Base-by-base conservation (phyloP, 2,888 invertebrate species). In the Anthoptus insignis region DNA sequence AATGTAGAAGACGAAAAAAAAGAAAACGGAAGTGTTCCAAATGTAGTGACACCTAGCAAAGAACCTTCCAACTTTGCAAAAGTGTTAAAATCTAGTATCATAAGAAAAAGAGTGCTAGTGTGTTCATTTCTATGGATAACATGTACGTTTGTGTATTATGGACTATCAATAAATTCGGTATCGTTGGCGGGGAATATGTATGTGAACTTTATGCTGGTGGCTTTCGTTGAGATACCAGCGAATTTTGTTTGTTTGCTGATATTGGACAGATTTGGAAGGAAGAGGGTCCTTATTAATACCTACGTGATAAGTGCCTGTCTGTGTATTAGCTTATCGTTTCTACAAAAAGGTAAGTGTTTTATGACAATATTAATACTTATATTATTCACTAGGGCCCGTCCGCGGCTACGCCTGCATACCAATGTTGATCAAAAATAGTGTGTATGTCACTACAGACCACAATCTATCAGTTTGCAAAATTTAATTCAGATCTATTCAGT, bases 91-190 rank as follows among this genome's bases (percentile, higher is more conserved):
- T 95, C 95, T 1, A 89, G 88, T 65, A 92, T 94, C 54, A 92
- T 96, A 49, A 83, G 94, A 24, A 83, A 91, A 32, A 90, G 96
- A 76, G 84, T 96, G 66, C 69, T 94, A 0, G 95, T 94, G 61
- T 96, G 97, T 73, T 96, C 96, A 8, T 95, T 96, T 76, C 94
- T 97, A 76, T 97, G 97, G 97, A 95, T 97, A 7, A 96, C 97
- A 0, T 97, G 96, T 80, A 96, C 96, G 0, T 95, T 97, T 75
- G 96, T 97, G 5, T 97, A 97, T 80, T 97, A 97, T 74, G 97
- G 97, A 0, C 84, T 97, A 13, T 96, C 97, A 0, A 93, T 97
- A 63, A 97, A 97, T 81, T 96, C 97, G 0, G 97, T 97, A 2
- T 94, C 96, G 0, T 84, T 97, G 59, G 95, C 95, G 42, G 97